These are phyloP conservation scores for Orthosia gracilis DNA, from an alignment of 2,888 invertebrate species.

Conservation along the genomic window DNA sequence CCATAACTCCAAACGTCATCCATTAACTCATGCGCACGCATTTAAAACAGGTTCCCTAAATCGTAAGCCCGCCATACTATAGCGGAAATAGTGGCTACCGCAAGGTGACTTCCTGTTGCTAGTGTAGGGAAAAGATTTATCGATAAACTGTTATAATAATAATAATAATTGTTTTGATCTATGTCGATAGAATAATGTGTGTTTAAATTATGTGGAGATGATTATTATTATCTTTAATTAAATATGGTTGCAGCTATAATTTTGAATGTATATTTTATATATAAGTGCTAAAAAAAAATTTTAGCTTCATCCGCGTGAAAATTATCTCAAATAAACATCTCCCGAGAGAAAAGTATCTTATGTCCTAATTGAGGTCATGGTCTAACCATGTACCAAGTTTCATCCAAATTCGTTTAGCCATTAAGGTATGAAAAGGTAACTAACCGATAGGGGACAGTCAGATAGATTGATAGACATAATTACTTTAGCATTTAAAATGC, in stretches of 20 bases:
- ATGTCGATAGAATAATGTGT: constrained; percentile 15
- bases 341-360: no score
- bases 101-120: constrained; percentile 58
- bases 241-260: not conserved
- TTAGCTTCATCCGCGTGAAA: no score
- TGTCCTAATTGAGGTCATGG: no score
- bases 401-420: no score
- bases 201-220: not conserved
- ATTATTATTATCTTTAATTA: not conserved
- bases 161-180: not conserved
- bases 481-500: no score
- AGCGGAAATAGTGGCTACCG: constrained; percentile 36
- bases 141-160: constrained; percentile 35
- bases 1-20: constrained; percentile 11
- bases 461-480: no score
- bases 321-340: no score
- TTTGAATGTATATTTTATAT: not conserved
- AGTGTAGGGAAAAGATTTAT: constrained; percentile 51
- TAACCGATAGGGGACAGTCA: no score
- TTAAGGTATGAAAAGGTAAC: no score
- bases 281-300: not conserved
- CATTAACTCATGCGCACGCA: constrained; percentile 39
- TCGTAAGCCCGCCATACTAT: constrained; percentile 37
- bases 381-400: no score
- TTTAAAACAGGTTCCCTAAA: constrained; percentile 48